Conservation (phyloP, 2,797 vertebrate species). For the Tamandua tetradactyla region DNA sequence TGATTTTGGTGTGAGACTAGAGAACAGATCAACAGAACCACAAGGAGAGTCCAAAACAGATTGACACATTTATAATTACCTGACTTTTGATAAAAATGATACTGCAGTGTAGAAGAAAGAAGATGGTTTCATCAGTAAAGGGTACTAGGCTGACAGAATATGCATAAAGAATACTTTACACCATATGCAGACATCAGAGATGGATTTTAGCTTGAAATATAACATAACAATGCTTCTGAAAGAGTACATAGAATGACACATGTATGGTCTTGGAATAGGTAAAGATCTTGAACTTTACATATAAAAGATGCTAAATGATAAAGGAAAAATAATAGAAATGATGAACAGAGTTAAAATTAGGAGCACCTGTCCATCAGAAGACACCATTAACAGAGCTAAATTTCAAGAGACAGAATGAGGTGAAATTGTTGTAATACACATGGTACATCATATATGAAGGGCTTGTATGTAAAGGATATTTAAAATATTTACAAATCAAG, state of each 20-base stretch:
- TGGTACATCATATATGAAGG: not conserved
- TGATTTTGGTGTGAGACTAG: accelerated
- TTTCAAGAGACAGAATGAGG: not conserved
- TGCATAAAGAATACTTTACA: accelerated
- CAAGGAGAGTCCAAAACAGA: not conserved
- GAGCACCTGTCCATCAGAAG: not conserved
- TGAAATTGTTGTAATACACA: not conserved
- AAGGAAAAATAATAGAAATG: not conserved
- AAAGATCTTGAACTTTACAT: not conserved
- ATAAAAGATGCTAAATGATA: no score
- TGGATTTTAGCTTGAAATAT: no score
- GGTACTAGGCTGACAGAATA: no score
- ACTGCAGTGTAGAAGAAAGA: accelerated
- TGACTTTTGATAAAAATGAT: accelerated
- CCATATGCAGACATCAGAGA: accelerated
- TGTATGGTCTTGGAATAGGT: not conserved
- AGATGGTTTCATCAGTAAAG: accelerated
- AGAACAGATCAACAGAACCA: not conserved
- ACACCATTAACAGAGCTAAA: accelerated
- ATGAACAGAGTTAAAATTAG: no score
- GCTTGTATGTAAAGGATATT: not conserved
- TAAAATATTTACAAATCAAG: not conserved
- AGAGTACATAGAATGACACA: not conserved
- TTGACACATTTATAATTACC: accelerated
- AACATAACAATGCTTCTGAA: not conserved